These are phyloP conservation scores for Mesoligia furuncula DNA, from an alignment of 2,888 invertebrate species.

Conservation along the genomic window DNA sequence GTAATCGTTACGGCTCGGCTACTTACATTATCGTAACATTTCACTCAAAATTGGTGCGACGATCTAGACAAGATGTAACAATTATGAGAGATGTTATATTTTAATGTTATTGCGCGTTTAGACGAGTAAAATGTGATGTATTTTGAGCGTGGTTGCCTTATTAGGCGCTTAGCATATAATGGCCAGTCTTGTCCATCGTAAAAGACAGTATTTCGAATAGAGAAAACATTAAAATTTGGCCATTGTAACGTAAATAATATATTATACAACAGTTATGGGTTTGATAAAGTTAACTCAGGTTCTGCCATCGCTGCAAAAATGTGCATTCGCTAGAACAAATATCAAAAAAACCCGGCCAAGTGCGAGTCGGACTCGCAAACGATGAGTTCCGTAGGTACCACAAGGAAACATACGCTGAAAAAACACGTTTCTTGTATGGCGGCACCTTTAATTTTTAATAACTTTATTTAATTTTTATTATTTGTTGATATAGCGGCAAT, in stretches of 20 bases:
- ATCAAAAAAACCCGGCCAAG: neutral
- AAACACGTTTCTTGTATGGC: too few relatives aligned
- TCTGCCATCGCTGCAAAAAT: too few relatives aligned
- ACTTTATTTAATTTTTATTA: too few relatives aligned
- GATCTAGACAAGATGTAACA: constrained; percentile 37
- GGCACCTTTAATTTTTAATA: too few relatives aligned
- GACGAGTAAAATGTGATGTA: neutral
- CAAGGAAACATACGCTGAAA: too few relatives aligned
- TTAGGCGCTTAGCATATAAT: neutral
- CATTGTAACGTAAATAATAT: neutral
- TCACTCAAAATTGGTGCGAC: constrained; percentile 68
- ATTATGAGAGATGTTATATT: constrained; percentile 46
- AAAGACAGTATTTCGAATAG: neutral
- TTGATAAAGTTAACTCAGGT: too few relatives aligned
- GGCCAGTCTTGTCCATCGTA: neutral
- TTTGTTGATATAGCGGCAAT: too few relatives aligned
- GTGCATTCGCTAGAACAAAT: neutral
- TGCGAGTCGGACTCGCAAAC: too few relatives aligned
- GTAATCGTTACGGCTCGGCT: constrained; percentile 68
- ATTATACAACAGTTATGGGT: too few relatives aligned
- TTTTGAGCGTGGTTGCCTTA: neutral
- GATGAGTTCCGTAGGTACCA: too few relatives aligned
- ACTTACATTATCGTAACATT: constrained; percentile 76
- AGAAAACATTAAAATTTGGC: neutral
- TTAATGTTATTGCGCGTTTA: constrained; percentile 33